Conservation (phyloP, 2,888 invertebrate species). For the Epinotia brunnichana region DNA sequence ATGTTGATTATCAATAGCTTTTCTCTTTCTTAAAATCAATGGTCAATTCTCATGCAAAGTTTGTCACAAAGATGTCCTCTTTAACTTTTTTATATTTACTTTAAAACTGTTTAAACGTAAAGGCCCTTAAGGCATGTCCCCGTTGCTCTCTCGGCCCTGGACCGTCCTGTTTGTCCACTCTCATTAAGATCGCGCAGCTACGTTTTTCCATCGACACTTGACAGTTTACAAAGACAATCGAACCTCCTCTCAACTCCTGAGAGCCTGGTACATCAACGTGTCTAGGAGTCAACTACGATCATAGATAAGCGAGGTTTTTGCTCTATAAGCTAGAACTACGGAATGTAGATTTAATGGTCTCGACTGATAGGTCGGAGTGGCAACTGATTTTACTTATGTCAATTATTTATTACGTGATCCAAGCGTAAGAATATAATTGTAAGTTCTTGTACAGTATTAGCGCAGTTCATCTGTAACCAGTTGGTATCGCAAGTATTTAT, state of each 20-base stretch:
- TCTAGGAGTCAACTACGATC: conserved; percentile 79
- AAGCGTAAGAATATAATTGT: conserved; percentile 20
- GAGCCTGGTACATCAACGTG: conserved; percentile 69
- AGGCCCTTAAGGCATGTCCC: conserved; percentile 56
- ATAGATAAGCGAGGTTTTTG: conserved; percentile 66
- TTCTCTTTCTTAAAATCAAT: neutral
- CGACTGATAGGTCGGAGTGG: conserved; percentile 12
- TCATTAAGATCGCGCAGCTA: conserved; percentile 78
- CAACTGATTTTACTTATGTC: conserved; percentile 32
- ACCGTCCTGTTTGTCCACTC: conserved; percentile 81
- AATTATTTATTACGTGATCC: conserved; percentile 29
- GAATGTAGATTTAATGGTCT: conserved; percentile 22
- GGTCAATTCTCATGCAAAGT: neutral
- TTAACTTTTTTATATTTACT: neutral
- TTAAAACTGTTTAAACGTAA: conserved; percentile 15
- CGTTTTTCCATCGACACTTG: conserved; percentile 73
- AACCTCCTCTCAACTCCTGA: conserved; percentile 66
- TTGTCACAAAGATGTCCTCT: neutral
- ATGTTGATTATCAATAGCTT: neutral
- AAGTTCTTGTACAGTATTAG: conserved; percentile 11
- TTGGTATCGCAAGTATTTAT: conserved; percentile 17
- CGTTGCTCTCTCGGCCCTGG: conserved; percentile 62
- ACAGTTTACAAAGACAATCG: conserved; percentile 56
- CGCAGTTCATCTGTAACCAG: conserved; percentile 16
- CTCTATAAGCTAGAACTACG: conserved; percentile 18